Evolutionary conservation across 2,888 invertebrate genomes (phyloP), one percentile per base, ranked within the genome.

Genomic region (Ceramica pisi): DNA sequence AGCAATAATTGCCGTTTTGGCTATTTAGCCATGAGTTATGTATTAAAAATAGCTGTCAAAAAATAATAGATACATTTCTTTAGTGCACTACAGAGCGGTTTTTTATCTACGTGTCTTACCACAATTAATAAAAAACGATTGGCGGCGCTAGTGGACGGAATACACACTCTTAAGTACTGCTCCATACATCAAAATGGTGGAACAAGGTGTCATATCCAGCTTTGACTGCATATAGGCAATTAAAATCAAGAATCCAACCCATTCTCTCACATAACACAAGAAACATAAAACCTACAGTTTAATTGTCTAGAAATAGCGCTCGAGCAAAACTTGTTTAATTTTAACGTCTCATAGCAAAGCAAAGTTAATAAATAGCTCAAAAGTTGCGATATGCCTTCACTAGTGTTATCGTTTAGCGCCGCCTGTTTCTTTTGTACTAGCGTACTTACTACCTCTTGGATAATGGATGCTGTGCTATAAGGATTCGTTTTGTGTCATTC

Each of bases 241-340:
- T 7, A 59, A 46, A 51, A 51, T 14, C 12, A 1, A 38, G 48
- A 61, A 21, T 67, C 38, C 23, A 67, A 61, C 16, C 41, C 46
- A 16, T 44, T 62, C 7, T 21, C 70, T 55, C 59, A 31, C 41
- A 41, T 68, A 63, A 48, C 19, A 67, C 60, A 38, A n/a, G 16
- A 56, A 64, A 48, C 41, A 50, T 75, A 61, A 63, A 21, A 60
- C n/a, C 31, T 71, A 48, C 48, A 46, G 62, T 76, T 76, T 77
- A 59, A 66, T 50, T 55, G 62, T 67, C 21, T 55, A 26, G 60
- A 73, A 78, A 78, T 67, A 73, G 38, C 64, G 55, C 35, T 59
- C 55, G 66, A 48, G 46, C 60, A 21, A 57, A 75, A 78, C 69
- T 79, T 78, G 66, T 75, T 78, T 79, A 78, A 78, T 78, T 69